These are phyloP conservation scores for Pampus argenteus DNA, from an alignment of 2,797 vertebrate genomes.

Conservation along the genomic window DNA sequence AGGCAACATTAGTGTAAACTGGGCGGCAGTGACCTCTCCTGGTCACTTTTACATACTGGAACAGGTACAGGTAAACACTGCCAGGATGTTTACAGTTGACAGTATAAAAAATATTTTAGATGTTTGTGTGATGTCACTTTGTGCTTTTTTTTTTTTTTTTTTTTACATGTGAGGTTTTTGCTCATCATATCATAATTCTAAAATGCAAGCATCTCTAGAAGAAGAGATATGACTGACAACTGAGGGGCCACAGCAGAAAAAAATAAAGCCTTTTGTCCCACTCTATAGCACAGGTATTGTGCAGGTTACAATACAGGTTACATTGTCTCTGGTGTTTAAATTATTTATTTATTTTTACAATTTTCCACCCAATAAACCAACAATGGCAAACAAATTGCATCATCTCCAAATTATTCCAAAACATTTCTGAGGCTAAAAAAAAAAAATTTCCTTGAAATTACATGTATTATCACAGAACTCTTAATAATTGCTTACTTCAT, in stretches of 20 bases:
- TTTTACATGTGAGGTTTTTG: too few relatives aligned
- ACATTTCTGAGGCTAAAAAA: not conserved
- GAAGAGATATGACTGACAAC: too few relatives aligned
- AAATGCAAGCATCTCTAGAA: not conserved
- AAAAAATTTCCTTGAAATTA: slow-evolving; percentile 1
- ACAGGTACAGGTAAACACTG: not conserved
- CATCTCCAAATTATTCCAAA: slow-evolving; percentile 18
- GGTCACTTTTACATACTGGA: slow-evolving; percentile 52
- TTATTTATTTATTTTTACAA: too few relatives aligned
- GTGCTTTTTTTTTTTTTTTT: too few relatives aligned
- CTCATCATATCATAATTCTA: not conserved
- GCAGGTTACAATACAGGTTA: not conserved
- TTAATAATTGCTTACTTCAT: slow-evolving; percentile 3
- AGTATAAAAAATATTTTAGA: not conserved
- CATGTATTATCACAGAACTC: not conserved
- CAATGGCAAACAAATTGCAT: slow-evolving; percentile 12
- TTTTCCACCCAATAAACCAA: slow-evolving; percentile 3
- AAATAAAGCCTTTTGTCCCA: not conserved
- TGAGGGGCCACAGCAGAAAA: not conserved
- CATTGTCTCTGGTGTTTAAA: not conserved
- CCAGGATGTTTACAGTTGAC: not conserved
- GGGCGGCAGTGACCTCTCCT: slow-evolving; percentile 76
- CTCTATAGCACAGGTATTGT: not conserved
- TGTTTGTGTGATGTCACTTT: not conserved
- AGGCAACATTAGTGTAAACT: slow-evolving; percentile 45